phyloP scores from a whole-genome alignment of 2,888 invertebrate species.

The Melangyna quadrimaculata region DNA sequence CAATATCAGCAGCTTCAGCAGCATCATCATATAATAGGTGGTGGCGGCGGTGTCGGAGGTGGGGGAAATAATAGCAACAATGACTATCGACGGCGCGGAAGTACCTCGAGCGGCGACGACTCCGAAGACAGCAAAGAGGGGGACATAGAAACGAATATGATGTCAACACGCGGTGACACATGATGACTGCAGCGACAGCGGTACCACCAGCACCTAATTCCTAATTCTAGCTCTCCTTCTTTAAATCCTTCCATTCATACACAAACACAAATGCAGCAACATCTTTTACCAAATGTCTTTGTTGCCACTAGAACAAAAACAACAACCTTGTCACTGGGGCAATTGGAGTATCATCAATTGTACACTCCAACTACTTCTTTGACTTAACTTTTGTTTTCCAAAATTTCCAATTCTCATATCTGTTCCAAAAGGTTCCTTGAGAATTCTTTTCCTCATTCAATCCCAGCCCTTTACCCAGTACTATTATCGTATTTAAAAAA shows the following conservation, averaged over 20 bases:
- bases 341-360: constrained; percentile 56
- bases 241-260: constrained; percentile 56
- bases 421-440: not conserved
- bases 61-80: constrained; percentile 72
- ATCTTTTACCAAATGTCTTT: constrained; percentile 71
- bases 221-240: constrained; percentile 59
- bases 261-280: constrained; percentile 75
- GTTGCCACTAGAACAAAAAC: constrained; percentile 30
- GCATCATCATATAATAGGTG: constrained; percentile 52
- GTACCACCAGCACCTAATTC: constrained; percentile 65
- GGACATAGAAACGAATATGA: constrained; percentile 77
- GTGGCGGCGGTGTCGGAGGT: constrained; percentile 50
- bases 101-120: constrained; percentile 80
- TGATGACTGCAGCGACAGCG: constrained; percentile 71
- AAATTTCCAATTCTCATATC: not conserved
- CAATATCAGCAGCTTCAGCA: constrained; percentile 72
- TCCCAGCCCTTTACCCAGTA: constrained; percentile 5
- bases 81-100: constrained; percentile 78
- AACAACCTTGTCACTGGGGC: constrained; percentile 27
- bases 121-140: constrained; percentile 81
- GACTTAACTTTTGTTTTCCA: constrained; percentile 35
- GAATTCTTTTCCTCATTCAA: not conserved
- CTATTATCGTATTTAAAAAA: constrained; percentile 61
- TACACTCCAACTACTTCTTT: constrained; percentile 46
- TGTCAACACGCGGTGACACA: constrained; percentile 64